phyloP scores from a whole-genome alignment of 2,797 vertebrate genomes.

The Peromyscus aztecus region DNA sequence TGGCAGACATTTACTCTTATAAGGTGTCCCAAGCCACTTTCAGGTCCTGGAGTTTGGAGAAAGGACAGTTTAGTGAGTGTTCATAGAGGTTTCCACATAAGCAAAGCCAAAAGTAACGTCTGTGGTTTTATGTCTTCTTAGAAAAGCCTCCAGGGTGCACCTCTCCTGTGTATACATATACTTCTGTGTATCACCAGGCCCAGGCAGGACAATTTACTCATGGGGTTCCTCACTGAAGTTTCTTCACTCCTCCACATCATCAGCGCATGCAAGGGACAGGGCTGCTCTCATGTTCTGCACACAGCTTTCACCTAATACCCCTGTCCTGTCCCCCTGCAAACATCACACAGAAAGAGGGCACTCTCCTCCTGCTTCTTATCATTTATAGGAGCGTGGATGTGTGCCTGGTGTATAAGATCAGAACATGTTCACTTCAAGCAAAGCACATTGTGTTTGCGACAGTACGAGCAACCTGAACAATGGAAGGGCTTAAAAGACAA shows the following conservation, averaged over 20 bases:
- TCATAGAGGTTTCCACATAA: conserved; percentile 83
- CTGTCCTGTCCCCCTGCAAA: conserved; percentile 83
- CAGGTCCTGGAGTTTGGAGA: conserved; percentile 56
- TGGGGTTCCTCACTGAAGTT: conserved; percentile 84
- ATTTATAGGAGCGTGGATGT: conserved; percentile 16
- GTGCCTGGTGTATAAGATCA: conserved; percentile 67
- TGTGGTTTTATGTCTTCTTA: conserved; percentile 83
- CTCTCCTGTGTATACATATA: conserved; percentile 75
- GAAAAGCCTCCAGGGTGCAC: conserved; percentile 79
- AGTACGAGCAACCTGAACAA: conserved; percentile 69
- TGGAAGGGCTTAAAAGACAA: conserved; percentile 74
- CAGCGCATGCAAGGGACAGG: conserved; percentile 79
- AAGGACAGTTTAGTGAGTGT: conserved; percentile 88
- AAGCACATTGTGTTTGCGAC: conserved; percentile 78
- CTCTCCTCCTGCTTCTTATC: background rate
- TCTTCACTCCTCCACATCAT: conserved; percentile 84
- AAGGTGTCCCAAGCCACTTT: conserved; percentile 43
- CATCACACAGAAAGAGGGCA: conserved; percentile 76
- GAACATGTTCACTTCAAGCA: conserved; percentile 76
- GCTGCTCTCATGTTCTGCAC: conserved; percentile 87
- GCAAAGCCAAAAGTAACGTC: conserved; percentile 83
- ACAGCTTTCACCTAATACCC: conserved; percentile 88
- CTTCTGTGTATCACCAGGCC: conserved; percentile 72
- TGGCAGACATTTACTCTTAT: conserved; percentile 75
- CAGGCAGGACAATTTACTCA: conserved; percentile 82